Evolutionary conservation across 2,888 invertebrate species (phyloP).

Genomic region (Steromphala cineraria): DNA sequence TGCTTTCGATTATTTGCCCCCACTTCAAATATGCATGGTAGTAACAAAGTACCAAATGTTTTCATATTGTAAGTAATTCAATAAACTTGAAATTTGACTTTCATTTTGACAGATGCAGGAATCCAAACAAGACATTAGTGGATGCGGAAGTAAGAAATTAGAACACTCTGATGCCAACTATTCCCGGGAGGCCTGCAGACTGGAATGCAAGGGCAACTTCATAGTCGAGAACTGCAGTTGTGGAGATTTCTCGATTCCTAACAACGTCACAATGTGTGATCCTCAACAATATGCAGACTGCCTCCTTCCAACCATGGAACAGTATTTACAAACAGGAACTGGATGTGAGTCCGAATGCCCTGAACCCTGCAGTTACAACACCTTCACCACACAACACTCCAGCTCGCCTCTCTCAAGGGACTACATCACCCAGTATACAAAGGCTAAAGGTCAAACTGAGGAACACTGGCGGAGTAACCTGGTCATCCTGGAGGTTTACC

Average conservation of each 20-base stretch:
- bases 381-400: not conserved
- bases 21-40: too few relatives aligned
- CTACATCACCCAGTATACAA: not conserved
- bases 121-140: not conserved
- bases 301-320: not conserved
- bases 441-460: not conserved
- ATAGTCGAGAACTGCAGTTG: not conserved
- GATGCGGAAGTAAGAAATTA: not conserved
- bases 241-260: not conserved
- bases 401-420: not conserved
- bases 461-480: not conserved
- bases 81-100: too few relatives aligned
- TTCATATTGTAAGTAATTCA: too few relatives aligned
- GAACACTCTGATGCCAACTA: not conserved
- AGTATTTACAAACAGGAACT: not conserved
- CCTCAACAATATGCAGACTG: not conserved
- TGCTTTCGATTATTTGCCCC: too few relatives aligned
- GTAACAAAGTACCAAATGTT: too few relatives aligned
- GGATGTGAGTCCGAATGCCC: not conserved
- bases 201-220: not conserved
- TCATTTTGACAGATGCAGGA: not conserved
- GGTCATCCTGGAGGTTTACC: not conserved
- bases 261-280: not conserved
- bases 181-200: not conserved
- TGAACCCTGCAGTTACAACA: not conserved